phyloP scores from a whole-genome alignment of 2,113 vertebrate genomes.

The Promerops cafer region DNA sequence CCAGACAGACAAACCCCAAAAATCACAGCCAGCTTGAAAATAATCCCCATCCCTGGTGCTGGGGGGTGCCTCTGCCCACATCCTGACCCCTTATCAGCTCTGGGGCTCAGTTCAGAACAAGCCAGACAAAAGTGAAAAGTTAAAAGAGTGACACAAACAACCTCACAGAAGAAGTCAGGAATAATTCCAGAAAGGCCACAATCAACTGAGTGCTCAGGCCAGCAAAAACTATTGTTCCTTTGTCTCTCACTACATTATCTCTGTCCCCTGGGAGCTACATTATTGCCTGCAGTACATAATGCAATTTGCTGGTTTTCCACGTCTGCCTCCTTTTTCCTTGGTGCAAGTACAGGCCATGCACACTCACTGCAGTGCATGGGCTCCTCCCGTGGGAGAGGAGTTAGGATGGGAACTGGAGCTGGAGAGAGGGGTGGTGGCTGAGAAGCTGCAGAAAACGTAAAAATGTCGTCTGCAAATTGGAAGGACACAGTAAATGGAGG shows the following conservation, averaged over 20 bases:
- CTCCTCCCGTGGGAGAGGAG: neutral
- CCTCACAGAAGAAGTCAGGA: neutral
- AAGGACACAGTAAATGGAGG: neutral
- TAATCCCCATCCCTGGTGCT: neutral
- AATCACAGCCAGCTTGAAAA: neutral
- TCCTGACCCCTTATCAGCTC: neutral
- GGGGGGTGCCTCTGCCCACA: fast-evolving
- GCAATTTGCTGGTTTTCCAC: conserved; percentile 31
- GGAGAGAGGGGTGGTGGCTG: neutral
- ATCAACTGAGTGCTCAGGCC: neutral
- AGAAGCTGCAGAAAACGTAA: neutral
- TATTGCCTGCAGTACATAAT: conserved; percentile 41
- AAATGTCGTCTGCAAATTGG: neutral
- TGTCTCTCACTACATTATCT: conserved; percentile 24
- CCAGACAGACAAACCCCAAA: neutral
- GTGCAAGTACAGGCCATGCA: neutral
- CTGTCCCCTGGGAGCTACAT: neutral
- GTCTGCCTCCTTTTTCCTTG: neutral
- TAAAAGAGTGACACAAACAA: neutral
- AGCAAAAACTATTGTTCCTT: conserved; percentile 14
- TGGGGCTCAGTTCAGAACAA: fast-evolving
- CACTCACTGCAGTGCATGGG: fast-evolving
- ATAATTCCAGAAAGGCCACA: conserved; percentile 16
- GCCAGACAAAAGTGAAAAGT: neutral
- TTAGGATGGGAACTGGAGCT: neutral